These are phyloP conservation scores for Lasioglossum albipes DNA, from an alignment of 1,140 invertebrate genomes.

Conservation along the genomic window DNA sequence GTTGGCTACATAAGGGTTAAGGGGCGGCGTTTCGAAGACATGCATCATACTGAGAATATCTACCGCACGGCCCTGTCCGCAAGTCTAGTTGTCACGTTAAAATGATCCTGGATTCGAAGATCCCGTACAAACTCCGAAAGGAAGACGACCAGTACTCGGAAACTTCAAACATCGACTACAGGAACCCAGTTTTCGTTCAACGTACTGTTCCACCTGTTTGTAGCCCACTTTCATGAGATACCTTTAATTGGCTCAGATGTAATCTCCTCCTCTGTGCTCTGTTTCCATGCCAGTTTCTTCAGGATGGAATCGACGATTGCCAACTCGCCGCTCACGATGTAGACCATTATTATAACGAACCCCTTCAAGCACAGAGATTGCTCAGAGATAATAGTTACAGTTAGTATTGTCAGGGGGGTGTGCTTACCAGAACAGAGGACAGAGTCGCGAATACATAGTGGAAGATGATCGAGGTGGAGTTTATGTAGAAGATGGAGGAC, in stretches of 20 bases:
- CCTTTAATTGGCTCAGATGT: slow-evolving; percentile 75
- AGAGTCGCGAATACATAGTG: slow-evolving; percentile 83
- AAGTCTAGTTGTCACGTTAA: no score
- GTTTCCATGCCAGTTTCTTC: slow-evolving; percentile 71
- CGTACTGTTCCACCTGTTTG: slow-evolving; percentile 7
- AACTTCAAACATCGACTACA: not conserved
- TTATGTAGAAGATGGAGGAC: slow-evolving; percentile 83
- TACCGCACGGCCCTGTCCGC: no score
- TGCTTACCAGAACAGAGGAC: slow-evolving; percentile 82
- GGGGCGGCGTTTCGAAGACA: no score
- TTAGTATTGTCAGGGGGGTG: not conserved
- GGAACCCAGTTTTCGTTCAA: not conserved
- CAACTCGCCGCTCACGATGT: slow-evolving; percentile 73
- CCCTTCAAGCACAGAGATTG: slow-evolving; percentile 59
- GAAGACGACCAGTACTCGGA: not conserved
- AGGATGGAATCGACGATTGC: slow-evolving; percentile 67
- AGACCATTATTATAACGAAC: slow-evolving; percentile 72
- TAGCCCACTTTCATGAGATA: slow-evolving; percentile 39
- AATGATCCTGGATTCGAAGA: no score
- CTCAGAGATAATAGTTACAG: not conserved
- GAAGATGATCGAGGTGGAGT: slow-evolving; percentile 81
- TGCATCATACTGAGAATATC: no score
- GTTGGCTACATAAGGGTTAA: no score
- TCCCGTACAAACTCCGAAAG: not conserved
- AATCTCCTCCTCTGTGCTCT: slow-evolving; percentile 64